Evolutionary conservation across 2,888 invertebrate genomes (phyloP), one percentile per base, ranked within the genome.

Genomic region (Athripsodes cinereus): DNA sequence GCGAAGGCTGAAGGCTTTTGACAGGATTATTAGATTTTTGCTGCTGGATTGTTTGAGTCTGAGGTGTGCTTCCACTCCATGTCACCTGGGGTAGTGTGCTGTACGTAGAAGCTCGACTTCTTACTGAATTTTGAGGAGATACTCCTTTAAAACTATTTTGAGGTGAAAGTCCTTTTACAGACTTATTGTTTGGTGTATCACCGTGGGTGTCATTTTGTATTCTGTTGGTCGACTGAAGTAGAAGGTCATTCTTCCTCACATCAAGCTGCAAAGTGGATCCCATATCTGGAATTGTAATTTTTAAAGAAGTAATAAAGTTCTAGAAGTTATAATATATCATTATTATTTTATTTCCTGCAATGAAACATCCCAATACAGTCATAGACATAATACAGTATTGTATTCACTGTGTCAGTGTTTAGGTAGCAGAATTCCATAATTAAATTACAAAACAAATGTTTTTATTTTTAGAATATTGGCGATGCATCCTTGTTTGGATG

Each of bases 151-250:
- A 71, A 70, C 75, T 78, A 72, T 83, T 85, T 70, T 85, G 86
- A 40, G 85, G 84, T 67, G 84, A 85, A 61, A 84, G 71, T 44
- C 77, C 71, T 64, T 73, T 79, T 60, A 71, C 70, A 68, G 74
- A 77, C 63, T 70, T 70, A 66, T 85, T 86, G 71, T 86, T 85
- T 6, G 84, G 83, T 40, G 82, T 72, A 67, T 86, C 88, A 22
- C 85, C 84, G 68, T 88, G 89, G 1, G 88, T 90, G 68, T 90
- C 87, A 69, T 88, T 88, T 69, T 88, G 85, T 66, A 88, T 88
- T 62, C 85, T 80, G 68, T 80, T 81, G 6, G 83, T 81, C 3
- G 83, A 80, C 44, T 81, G 80, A 46, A 84, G 73, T 6, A 84
- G 75, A 6, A 83, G 71, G 66, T 84, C 83, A 65, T 82, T 82